Evolutionary conservation across 2,113 vertebrate genomes (phyloP).

Genomic region (Lycocorax pyrrhopterus): DNA sequence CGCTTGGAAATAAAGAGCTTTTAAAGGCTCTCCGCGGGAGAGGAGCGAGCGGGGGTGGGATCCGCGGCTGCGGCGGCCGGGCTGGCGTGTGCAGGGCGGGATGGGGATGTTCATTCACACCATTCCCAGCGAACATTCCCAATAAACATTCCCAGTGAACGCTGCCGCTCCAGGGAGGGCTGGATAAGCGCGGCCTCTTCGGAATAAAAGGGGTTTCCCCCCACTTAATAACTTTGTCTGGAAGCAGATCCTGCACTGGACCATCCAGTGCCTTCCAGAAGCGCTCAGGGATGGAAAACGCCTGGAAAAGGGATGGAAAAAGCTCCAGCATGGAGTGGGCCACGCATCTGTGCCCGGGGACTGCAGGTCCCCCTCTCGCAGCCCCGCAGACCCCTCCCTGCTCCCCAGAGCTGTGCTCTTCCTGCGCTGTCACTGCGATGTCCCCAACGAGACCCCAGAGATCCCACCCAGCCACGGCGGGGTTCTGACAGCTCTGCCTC

Average conservation of each 20-base stretch:
- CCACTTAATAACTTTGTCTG: not conserved
- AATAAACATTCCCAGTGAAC: accelerated
- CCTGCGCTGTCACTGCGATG: accelerated
- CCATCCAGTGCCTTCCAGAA: accelerated
- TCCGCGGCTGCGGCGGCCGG: not conserved
- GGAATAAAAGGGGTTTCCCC: not conserved
- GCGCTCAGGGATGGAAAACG: not conserved
- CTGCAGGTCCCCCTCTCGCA: not conserved
- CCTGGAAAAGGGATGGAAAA: not conserved
- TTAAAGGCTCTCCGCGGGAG: not conserved
- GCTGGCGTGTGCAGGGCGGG: not conserved
- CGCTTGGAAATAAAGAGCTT: slow-evolving; percentile 1
- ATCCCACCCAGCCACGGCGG: not conserved
- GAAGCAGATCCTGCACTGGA: not conserved
- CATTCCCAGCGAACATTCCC: not conserved
- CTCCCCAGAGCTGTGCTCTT: not conserved
- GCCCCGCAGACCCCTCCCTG: not conserved
- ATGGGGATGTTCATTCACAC: not conserved
- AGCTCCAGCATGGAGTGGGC: not conserved
- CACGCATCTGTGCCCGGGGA: accelerated
- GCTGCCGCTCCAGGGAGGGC: accelerated
- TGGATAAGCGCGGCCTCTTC: not conserved
- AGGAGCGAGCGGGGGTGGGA: not conserved
- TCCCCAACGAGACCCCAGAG: accelerated
- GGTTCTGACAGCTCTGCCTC: not conserved